Evolutionary conservation across 2,113 vertebrate species (phyloP).

Genomic region (Oceanodroma tethys): DNA sequence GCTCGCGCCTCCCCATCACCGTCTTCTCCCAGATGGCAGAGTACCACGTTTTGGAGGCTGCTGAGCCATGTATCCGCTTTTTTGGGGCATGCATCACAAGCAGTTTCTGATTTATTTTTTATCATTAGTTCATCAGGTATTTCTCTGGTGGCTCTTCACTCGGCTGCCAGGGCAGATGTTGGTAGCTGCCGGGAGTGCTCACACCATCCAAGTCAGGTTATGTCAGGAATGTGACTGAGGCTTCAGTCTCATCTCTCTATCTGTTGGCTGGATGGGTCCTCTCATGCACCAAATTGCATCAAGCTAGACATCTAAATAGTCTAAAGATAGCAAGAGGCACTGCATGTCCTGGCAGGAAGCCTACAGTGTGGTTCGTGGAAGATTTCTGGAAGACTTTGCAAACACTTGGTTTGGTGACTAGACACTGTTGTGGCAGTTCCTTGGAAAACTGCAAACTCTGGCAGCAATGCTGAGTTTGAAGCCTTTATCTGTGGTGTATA

Average conservation of each 20-base stretch:
- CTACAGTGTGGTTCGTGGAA: accelerated
- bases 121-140: neutral
- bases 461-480: neutral
- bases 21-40: neutral
- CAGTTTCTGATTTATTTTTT: neutral
- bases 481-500: neutral
- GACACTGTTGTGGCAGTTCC: neutral
- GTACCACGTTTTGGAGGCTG: neutral
- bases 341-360: neutral
- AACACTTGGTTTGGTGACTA: neutral
- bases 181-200: neutral
- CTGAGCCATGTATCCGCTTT: neutral
- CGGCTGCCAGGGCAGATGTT: neutral
- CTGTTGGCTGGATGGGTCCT: neutral
- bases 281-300: neutral
- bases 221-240: neutral
- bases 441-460: neutral
- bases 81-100: neutral
- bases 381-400: neutral
- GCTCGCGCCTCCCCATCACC: neutral
- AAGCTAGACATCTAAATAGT: neutral
- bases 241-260: neutral
- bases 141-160: neutral
- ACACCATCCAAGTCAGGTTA: neutral
- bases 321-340: neutral